These are phyloP conservation scores for Pelusios castaneus DNA, from an alignment of 2,113 vertebrate species.

Conservation along the genomic window DNA sequence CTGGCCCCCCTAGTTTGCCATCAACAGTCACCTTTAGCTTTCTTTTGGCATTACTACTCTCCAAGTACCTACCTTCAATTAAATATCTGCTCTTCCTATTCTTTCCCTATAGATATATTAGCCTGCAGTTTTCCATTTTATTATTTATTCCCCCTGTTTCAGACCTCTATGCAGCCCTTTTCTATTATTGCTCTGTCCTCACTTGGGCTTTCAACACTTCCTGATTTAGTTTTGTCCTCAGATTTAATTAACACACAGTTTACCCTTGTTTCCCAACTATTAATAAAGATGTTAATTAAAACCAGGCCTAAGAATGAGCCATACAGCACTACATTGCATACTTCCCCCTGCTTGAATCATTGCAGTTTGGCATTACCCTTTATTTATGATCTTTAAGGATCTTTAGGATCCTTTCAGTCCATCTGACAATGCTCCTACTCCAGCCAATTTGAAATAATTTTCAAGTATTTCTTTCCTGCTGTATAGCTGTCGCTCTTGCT, in stretches of 20 bases:
- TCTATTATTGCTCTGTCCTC: neutral
- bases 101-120: neutral
- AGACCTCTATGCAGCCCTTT: neutral
- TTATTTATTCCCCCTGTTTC: neutral
- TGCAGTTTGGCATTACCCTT: neutral
- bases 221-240: neutral
- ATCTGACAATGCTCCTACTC: accelerated
- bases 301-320: neutral
- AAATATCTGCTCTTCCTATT: neutral
- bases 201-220: neutral
- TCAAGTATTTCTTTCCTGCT: neutral
- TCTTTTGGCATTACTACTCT: neutral
- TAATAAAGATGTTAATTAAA: neutral
- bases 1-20: neutral
- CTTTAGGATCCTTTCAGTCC: neutral
- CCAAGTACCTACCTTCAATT: neutral
- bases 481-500: constrained; percentile 32
- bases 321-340: accelerated
- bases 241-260: neutral
- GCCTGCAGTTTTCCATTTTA: neutral
- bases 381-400: accelerated
- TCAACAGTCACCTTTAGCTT: neutral
- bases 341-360: neutral
- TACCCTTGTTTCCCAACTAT: neutral
- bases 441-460: accelerated